Percentiles rank a stretch among this genome's conserved stretches.
phyloP scores from a whole-genome alignment of 1,140 invertebrate genomes.

The Drosophila tsacasi region DNA sequence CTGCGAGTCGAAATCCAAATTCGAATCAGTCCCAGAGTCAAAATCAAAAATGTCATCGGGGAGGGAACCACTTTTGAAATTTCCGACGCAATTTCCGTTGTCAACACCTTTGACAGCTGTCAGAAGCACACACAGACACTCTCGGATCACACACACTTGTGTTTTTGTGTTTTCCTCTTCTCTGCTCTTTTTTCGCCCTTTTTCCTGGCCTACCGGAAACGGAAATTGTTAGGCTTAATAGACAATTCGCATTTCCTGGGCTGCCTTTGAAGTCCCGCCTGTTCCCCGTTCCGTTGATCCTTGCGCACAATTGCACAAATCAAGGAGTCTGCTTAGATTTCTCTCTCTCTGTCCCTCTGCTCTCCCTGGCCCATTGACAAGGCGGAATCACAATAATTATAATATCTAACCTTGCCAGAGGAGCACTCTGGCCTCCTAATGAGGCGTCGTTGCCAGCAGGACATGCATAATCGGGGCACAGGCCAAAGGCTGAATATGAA shows the following conservation, averaged over 20 bases:
- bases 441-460: constrained; percentile 38
- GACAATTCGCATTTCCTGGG: constrained; percentile 75
- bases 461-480: constrained; percentile 45
- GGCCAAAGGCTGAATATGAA: constrained; percentile 26
- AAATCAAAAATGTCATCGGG: constrained; percentile 41
- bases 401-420: constrained; percentile 38
- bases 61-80: constrained; percentile 65
- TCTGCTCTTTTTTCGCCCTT: constrained; percentile 12
- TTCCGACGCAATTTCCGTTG: constrained; percentile 80
- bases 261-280: constrained; percentile 39
- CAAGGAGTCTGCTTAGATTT: constrained; percentile 12
- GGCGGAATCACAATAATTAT: constrained; percentile 43
- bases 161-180: constrained; percentile 15
- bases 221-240: constrained; percentile 84
- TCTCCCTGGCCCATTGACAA: background rate
- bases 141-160: constrained; percentile 16
- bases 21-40: constrained; percentile 1
- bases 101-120: constrained; percentile 81
- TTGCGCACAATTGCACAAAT: constrained; percentile 68
- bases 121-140: constrained; percentile 58
- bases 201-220: constrained; percentile 63
- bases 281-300: background rate
- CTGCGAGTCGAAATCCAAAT: constrained; percentile 3
- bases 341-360: background rate
- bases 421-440: constrained; percentile 19